Conservation (phyloP, 1,140 invertebrate genomes). For the Sinonovacula constricta region DNA sequence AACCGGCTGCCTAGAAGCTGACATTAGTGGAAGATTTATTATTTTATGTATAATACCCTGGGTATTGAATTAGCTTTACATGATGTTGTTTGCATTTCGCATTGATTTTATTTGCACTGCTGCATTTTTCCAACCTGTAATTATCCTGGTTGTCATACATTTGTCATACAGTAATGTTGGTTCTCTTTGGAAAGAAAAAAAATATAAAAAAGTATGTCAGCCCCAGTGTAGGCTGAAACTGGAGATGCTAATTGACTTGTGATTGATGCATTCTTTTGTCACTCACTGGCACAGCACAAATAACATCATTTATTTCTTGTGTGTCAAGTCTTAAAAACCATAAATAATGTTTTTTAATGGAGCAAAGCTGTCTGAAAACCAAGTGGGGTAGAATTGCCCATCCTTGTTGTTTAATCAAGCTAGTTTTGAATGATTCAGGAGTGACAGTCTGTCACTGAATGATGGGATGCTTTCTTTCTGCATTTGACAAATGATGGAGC, state of each 20-base stretch:
- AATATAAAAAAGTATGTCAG: not conserved
- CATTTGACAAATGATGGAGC: not conserved
- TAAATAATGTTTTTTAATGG: slow-evolving; percentile 73
- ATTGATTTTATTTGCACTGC: slow-evolving; percentile 49
- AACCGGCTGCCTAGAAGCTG: slow-evolving; percentile 65
- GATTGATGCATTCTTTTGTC: slow-evolving; percentile 74
- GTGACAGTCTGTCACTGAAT: slow-evolving; percentile 34
- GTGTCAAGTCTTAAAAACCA: slow-evolving; percentile 67
- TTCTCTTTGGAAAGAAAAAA: not conserved
- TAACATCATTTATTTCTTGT: slow-evolving; percentile 76
- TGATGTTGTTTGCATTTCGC: slow-evolving; percentile 53
- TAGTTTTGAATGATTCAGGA: slow-evolving; percentile 25
- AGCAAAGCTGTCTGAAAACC: slow-evolving; percentile 61
- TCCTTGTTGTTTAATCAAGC: slow-evolving; percentile 27
- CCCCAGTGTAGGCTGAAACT: slow-evolving; percentile 57
- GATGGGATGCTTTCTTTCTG: slow-evolving; percentile 26
- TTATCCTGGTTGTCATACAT: slow-evolving; percentile 17
- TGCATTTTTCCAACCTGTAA: slow-evolving; percentile 52
- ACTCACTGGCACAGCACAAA: slow-evolving; percentile 69
- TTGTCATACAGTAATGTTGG: not conserved
- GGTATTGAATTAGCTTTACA: slow-evolving; percentile 50
- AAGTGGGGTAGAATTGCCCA: slow-evolving; percentile 58
- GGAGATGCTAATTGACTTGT: slow-evolving; percentile 72
- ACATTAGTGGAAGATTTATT: slow-evolving; percentile 69
- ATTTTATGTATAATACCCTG: slow-evolving; percentile 42